Evolutionary conservation across 2,888 invertebrate genomes (phyloP).

Genomic region (Lacanobia oleracea): DNA sequence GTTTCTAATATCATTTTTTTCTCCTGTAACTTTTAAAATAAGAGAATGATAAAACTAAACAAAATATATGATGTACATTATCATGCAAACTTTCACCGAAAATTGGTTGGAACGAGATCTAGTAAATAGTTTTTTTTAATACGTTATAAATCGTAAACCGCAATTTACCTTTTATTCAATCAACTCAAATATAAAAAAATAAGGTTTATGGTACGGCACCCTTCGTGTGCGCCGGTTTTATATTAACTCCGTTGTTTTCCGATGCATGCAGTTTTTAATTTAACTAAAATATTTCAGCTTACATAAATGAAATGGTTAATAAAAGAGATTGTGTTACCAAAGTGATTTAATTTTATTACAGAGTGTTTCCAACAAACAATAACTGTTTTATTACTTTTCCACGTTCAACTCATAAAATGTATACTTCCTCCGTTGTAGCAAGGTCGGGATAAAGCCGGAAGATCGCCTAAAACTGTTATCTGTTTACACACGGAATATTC

Average conservation of each 20-base stretch:
- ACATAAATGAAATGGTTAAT: not conserved
- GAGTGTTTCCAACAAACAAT: slow-evolving; percentile 27
- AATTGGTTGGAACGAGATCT: no score
- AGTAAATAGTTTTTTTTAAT: no score
- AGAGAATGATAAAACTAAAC: no score
- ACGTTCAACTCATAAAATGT: slow-evolving; percentile 22
- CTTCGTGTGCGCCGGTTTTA: no score
- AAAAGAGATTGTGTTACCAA: slow-evolving; percentile 8
- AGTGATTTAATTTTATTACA: slow-evolving; percentile 14
- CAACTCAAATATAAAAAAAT: no score
- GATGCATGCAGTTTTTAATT: slow-evolving; percentile 3
- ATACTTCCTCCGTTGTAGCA: not conserved
- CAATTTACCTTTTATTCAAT: no score
- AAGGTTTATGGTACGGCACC: no score
- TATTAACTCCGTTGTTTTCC: not conserved
- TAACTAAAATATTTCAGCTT: not conserved
- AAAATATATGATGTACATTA: no score
- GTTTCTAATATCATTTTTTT: no score
- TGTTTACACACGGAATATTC: slow-evolving; percentile 8
- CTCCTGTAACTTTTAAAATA: no score
- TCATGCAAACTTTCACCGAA: no score
- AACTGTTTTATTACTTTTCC: slow-evolving; percentile 37
- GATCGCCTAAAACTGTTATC: not conserved
- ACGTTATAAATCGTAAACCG: no score
- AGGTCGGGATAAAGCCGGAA: not conserved